These are phyloP conservation scores for Drosophila algonquin DNA, from an alignment of 2,888 invertebrate species.

Conservation along the genomic window DNA sequence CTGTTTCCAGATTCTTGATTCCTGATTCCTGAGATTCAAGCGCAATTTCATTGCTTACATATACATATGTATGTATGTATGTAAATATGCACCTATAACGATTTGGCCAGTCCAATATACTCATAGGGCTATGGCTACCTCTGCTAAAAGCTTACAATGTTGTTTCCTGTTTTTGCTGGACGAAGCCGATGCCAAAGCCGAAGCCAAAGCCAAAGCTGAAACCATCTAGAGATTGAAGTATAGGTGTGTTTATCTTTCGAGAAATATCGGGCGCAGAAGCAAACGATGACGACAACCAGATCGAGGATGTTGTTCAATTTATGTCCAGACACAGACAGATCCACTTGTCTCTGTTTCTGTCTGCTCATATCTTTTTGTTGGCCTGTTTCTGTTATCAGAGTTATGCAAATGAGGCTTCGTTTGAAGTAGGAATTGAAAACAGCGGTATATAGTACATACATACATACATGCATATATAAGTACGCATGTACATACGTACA, in stretches of 20 bases:
- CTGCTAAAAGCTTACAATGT: conserved; percentile 50
- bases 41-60: too few species aligned
- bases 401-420: conserved; percentile 34
- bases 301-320: conserved; percentile 32
- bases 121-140: neutral
- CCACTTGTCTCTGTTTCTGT: conserved; percentile 30
- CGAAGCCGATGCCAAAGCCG: neutral
- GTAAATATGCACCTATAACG: neutral
- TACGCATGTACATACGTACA: too few species aligned
- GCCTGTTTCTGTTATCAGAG: conserved; percentile 34
- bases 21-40: too few species aligned
- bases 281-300: conserved; percentile 1
- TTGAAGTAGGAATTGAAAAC: neutral
- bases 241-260: conserved; percentile 52
- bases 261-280: conserved; percentile 29
- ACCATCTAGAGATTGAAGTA: conserved; percentile 10
- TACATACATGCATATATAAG: too few species aligned
- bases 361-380: conserved; percentile 6
- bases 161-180: conserved; percentile 64
- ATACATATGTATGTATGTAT: too few species aligned
- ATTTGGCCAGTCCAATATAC: conserved; percentile 7
- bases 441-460: too few species aligned
- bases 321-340: conserved; percentile 13
- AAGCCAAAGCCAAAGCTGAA: neutral
- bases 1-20: too few species aligned